Conservation (phyloP, 2,113 vertebrate species). For the Phalacrocorax pelagicus region DNA sequence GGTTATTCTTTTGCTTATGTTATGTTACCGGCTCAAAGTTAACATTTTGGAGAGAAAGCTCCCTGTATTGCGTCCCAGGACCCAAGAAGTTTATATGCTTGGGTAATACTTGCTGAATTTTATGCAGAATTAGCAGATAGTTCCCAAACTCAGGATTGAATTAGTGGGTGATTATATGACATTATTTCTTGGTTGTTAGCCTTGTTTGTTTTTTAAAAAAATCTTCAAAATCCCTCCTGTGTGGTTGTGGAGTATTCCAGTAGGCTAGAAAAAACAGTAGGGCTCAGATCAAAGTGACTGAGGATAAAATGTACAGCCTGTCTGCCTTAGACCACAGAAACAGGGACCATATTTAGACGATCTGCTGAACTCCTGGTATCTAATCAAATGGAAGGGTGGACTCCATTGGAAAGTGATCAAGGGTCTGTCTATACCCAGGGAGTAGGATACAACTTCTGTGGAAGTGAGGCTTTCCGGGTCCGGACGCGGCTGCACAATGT, state of each 20-base stretch:
- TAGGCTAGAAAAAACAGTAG: not conserved
- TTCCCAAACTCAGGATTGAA: not conserved
- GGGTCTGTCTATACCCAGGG: not conserved
- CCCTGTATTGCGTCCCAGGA: not conserved
- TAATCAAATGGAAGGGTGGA: not conserved
- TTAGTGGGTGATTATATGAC: not conserved
- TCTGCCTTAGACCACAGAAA: not conserved
- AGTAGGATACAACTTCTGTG: not conserved
- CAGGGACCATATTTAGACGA: not conserved
- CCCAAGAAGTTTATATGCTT: not conserved
- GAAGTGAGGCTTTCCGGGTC: not conserved
- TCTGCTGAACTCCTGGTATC: not conserved
- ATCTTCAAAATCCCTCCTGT: not conserved
- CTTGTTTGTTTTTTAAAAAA: not conserved
- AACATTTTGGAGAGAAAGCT: not conserved
- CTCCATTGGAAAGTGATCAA: not conserved
- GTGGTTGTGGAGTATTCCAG: not conserved
- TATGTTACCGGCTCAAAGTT: not conserved
- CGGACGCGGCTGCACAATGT: not conserved
- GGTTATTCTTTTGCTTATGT: not conserved
- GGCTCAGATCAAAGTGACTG: not conserved
- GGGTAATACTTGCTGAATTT: not conserved
- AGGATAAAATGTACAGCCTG: not conserved
- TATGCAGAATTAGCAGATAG: not conserved
- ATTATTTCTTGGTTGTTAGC: not conserved